Evolutionary conservation across 2,888 invertebrate genomes (phyloP), one percentile per base, ranked within the genome.

Genomic region (Habroteleia sp.): DNA sequence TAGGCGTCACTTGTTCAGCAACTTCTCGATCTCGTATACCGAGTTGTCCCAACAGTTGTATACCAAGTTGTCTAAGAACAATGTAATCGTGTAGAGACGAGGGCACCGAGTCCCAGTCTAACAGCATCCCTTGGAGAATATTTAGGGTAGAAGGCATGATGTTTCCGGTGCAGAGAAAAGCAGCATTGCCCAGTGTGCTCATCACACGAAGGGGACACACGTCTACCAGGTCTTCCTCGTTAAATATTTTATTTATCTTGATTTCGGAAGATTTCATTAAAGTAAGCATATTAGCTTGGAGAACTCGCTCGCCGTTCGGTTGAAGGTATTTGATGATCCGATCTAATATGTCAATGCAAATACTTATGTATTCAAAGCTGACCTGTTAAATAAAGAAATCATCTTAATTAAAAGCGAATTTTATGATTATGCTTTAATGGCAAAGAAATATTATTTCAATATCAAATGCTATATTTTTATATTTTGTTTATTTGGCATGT

Each of bases 1-100:
- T 90, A 13, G 93, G 92, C 68, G 93, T 91, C 60, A 91, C 90
- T 68, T 89, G 89, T 76, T 91, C 91, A 7, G 94, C 94, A 31
- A 92, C 84, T 7, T 85, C 88, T 63, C 93, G 92, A 84, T 94
- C 91, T 69, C 93, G 91, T 76, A 94, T 85, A 80, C 92, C 92
- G 81, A 94, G 89, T 81, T 92, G 92, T 6, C 93, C 92, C 48
- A 91, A 78, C 6, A 89, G 80, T 1, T 85, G 89, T 8, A 91
- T 89, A 39, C 88, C 89, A 11, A 90, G 89, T 41, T 91, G 90
- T 68, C 87, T 87, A 3, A 83, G 74, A 6, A 81, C 81, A 8
- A 80, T 71, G 2, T 63, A 71, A 0, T 75, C 37, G n/a, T 69
- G 74, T 2, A 83, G 31, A 3, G 62, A 29, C 1, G 60, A 25